phyloP scores from a whole-genome alignment of 2,888 invertebrate genomes.

The Hecatera dysodea region DNA sequence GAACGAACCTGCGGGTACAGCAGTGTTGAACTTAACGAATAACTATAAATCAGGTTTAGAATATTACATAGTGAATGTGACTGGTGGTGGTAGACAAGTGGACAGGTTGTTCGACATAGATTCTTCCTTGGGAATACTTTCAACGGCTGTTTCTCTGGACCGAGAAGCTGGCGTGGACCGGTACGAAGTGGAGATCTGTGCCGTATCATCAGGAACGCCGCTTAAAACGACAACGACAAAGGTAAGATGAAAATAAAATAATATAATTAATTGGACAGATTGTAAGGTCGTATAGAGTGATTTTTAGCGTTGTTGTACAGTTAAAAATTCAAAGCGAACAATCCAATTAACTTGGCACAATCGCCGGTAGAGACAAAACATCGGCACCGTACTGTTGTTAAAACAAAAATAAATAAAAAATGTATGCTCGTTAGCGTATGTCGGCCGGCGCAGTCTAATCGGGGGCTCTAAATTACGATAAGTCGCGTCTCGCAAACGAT shows the following conservation, averaged over 20 bases:
- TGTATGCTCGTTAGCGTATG: constrained; percentile 89
- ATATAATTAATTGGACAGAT: constrained; percentile 68
- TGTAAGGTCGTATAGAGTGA: constrained; percentile 68
- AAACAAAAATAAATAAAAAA: constrained; percentile 86
- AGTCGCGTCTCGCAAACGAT: constrained; percentile 85
- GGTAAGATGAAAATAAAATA: constrained; percentile 90
- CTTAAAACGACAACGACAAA: constrained; percentile 95
- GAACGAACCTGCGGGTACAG: constrained; percentile 96
- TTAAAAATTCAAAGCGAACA: constrained; percentile 76
- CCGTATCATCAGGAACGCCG: constrained; percentile 93
- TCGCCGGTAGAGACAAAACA: constrained; percentile 87
- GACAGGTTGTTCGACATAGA: constrained; percentile 98
- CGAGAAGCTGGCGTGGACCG: constrained; percentile 95
- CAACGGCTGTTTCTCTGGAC: constrained; percentile 95
- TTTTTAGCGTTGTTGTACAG: constrained; percentile 70
- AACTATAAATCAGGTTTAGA: constrained; percentile 93
- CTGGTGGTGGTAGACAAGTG: constrained; percentile 94
- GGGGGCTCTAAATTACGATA: constrained; percentile 90
- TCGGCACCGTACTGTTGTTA: constrained; percentile 84
- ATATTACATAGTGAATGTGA: constrained; percentile 97
- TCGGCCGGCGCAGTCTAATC: constrained; percentile 87
- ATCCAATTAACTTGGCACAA: constrained; percentile 87
- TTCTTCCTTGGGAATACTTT: constrained; percentile 96
- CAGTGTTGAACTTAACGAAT: constrained; percentile 95
- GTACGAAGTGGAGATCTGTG: constrained; percentile 96